These are phyloP conservation scores for Equus przewalskii DNA, from an alignment of 2,113 vertebrate genomes.

Conservation along the genomic window DNA sequence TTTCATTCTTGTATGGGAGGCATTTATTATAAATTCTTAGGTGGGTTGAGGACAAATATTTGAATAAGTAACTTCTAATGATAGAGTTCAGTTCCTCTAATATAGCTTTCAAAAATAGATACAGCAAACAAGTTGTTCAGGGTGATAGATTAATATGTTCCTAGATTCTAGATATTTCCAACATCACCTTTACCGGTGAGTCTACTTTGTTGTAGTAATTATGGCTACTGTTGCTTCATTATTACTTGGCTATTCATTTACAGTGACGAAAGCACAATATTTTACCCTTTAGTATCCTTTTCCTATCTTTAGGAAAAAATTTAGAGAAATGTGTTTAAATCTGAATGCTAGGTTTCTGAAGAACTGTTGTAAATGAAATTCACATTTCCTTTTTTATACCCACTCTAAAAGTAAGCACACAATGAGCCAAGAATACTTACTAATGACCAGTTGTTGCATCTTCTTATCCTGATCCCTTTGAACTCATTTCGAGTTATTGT, in stretches of 20 bases:
- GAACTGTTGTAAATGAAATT: not conserved
- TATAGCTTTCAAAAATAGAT: slow-evolving; percentile 1
- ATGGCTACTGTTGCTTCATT: not conserved
- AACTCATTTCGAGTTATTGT: slow-evolving; percentile 31
- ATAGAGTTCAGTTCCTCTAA: not conserved
- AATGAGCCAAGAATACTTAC: not conserved
- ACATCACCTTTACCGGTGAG: not conserved
- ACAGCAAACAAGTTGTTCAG: not conserved
- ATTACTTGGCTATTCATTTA: slow-evolving; percentile 25
- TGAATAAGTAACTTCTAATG: not conserved
- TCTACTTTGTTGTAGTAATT: not conserved
- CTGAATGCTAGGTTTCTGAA: slow-evolving; percentile 28
- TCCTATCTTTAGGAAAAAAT: not conserved
- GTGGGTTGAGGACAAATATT: not conserved
- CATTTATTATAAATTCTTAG: not conserved
- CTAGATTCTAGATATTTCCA: not conserved
- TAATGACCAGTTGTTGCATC: not conserved
- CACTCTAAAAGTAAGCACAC: not conserved
- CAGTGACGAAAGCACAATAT: not conserved
- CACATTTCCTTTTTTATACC: not conserved
- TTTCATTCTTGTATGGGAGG: not conserved
- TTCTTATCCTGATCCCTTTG: slow-evolving; percentile 7
- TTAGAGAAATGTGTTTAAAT: slow-evolving; percentile 11
- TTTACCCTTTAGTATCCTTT: not conserved
- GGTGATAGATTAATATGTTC: not conserved